Evolutionary conservation across 2,888 invertebrate genomes (phyloP).

Genomic region (Agonopterix heracliana): DNA sequence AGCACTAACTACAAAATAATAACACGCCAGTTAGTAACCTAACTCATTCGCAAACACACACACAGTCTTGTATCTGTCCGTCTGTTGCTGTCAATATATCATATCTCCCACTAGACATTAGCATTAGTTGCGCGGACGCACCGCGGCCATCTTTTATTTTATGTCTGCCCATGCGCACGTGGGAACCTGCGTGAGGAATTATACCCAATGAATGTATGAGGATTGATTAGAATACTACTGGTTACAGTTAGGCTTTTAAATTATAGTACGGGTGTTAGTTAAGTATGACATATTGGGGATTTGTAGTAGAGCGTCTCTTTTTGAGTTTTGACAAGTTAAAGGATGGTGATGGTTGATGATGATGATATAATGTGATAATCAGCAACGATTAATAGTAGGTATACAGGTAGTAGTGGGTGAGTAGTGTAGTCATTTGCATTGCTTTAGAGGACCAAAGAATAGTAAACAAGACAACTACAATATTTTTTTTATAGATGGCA

Average conservation of each 20-base stretch:
- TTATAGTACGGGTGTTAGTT: too few relatives aligned
- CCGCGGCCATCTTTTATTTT: constrained; percentile 59
- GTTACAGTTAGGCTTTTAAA: constrained; percentile 2
- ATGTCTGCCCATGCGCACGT: constrained; percentile 25
- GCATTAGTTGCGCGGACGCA: constrained; percentile 49
- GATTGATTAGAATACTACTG: constrained; percentile 10
- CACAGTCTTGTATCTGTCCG: constrained; percentile 36
- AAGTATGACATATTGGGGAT: too few relatives aligned
- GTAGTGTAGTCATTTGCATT: too few relatives aligned
- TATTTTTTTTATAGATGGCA: too few relatives aligned
- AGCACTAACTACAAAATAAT: constrained; percentile 39
- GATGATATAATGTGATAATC: too few relatives aligned
- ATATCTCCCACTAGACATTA: constrained; percentile 53
- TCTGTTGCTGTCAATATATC: constrained; percentile 62
- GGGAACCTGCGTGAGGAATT: constrained; percentile 40
- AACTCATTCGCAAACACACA: constrained; percentile 32
- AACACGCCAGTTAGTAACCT: constrained; percentile 39
- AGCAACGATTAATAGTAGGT: too few relatives aligned
- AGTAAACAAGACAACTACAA: too few relatives aligned
- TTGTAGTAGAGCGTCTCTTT: too few relatives aligned
- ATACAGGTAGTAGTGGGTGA: too few relatives aligned
- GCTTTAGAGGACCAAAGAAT: too few relatives aligned
- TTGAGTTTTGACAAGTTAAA: too few relatives aligned
- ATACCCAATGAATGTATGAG: constrained; percentile 19
- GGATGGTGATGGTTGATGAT: too few relatives aligned